Evolutionary conservation across 2,888 invertebrate genomes (phyloP), one percentile per base, ranked within the genome.

Genomic region (Agonopterix alstromeriana): DNA sequence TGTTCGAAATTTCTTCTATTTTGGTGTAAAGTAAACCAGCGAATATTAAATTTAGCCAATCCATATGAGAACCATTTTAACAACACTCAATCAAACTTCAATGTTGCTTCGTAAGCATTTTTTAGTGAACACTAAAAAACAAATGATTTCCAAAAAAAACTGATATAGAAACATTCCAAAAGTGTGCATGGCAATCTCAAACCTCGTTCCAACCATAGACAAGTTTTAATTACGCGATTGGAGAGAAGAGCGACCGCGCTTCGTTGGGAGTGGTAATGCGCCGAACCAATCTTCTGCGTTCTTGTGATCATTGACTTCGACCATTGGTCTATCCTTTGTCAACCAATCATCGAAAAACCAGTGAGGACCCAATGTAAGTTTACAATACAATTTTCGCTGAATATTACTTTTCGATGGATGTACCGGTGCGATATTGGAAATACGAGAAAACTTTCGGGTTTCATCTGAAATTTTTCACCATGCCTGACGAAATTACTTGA

Each of bases 281-380:
- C 75, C 82, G 85, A 87, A 85, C 89, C 90, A 90, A 90, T 91
- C 90, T 92, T 92, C 92, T 92, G 92, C 93, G 92, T 93, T 92
- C 92, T 90, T 91, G 90, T 89, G 90, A 91, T 91, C 90, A 90
- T 90, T 90, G 90, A 93, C 93, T 92, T 91, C 93, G 93, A 90
- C 93, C 94, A 94, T 94, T 94, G 93, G 93, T 93, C 93, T 93
- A 93, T 91, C 92, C 90, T 92, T 93, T 91, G 92, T 92, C 93
- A 93, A 93, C 95, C 95, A 95, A 95, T 95, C 95, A 94, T 94
- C 91, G 94, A 91, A 92, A 94, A 92, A 94, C 92, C 93, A 92
- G 92, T 82, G 78, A 87, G 81, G 74, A 80, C 70, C 76, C 81
- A 82, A 82, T 85, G 88, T 88, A 88, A 88, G 87, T 88, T 79